Evolutionary conservation across 1,140 invertebrate genomes (phyloP).

Genomic region (Frieseomelitta varia): DNA sequence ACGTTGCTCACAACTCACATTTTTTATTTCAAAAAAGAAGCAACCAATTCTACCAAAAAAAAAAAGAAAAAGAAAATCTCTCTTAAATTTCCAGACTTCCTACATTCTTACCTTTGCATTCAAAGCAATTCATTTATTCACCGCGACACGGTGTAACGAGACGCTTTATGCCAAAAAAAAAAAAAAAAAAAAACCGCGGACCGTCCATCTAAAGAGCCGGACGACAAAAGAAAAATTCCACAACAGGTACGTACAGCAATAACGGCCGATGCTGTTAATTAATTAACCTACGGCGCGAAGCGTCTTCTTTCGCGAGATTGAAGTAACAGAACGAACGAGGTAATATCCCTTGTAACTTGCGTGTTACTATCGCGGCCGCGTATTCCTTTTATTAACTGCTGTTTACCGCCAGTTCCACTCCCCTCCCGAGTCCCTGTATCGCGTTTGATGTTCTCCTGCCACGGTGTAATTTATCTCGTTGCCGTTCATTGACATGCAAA

Average conservation of each 20-base stretch:
- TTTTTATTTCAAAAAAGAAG: too few species aligned
- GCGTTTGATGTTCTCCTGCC: slow-evolving; percentile 19
- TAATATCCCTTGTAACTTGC: background rate
- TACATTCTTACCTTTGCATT: too few species aligned
- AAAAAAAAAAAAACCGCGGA: too few species aligned
- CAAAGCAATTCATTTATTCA: too few species aligned
- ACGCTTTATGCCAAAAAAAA: background rate
- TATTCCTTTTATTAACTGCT: slow-evolving; percentile 16
- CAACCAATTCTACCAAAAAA: too few species aligned
- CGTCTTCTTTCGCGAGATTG: background rate
- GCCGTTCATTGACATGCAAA: slow-evolving; percentile 46
- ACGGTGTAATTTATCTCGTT: slow-evolving; percentile 32
- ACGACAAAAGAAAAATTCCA: background rate
- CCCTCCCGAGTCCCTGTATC: background rate
- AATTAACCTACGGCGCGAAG: background rate
- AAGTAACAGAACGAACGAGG: background rate
- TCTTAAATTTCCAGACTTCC: too few species aligned
- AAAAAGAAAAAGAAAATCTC: too few species aligned
- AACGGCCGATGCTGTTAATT: background rate
- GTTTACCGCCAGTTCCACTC: background rate
- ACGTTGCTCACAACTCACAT: too few species aligned
- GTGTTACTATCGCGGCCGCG: background rate
- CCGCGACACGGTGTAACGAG: too few species aligned
- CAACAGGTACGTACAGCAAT: background rate
- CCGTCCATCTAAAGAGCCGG: background rate